phyloP scores from a whole-genome alignment of 1,140 invertebrate species.

The Melitaea cinxia region DNA sequence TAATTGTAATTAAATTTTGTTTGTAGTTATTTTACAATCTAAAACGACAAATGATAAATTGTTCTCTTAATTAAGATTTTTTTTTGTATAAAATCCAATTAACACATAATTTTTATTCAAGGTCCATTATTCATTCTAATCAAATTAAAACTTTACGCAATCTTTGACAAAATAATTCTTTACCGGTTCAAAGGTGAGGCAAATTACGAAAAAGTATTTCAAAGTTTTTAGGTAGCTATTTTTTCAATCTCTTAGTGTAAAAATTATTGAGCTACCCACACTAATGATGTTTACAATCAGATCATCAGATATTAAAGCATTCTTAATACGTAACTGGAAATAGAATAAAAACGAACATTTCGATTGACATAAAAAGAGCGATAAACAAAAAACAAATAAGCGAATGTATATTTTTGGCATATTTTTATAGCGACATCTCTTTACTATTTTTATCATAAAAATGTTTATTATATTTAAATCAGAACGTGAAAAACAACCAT shows the following conservation, averaged over 20 bases:
- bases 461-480: not conserved
- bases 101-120: not conserved
- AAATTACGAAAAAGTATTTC: not conserved
- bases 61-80: not conserved
- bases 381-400: too few relatives aligned
- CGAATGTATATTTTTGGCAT: too few relatives aligned
- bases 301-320: too few relatives aligned
- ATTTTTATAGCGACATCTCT: not conserved
- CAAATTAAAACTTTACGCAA: not conserved
- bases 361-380: too few relatives aligned
- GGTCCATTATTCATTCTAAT: not conserved
- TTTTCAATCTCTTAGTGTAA: too few relatives aligned
- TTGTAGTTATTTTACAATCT: too few relatives aligned
- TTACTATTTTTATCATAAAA: not conserved
- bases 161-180: not conserved
- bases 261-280: too few relatives aligned
- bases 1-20: too few relatives aligned
- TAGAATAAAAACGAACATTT: too few relatives aligned
- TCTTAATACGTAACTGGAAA: too few relatives aligned
- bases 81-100: not conserved
- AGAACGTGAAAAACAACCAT: not conserved
- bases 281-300: too few relatives aligned
- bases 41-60: not conserved
- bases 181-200: not conserved
- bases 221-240: not conserved